Evolutionary conservation across 2,797 vertebrate species (phyloP), one percentile per base, ranked within the genome.

Genomic region (Lindbergichthys nudifrons): DNA sequence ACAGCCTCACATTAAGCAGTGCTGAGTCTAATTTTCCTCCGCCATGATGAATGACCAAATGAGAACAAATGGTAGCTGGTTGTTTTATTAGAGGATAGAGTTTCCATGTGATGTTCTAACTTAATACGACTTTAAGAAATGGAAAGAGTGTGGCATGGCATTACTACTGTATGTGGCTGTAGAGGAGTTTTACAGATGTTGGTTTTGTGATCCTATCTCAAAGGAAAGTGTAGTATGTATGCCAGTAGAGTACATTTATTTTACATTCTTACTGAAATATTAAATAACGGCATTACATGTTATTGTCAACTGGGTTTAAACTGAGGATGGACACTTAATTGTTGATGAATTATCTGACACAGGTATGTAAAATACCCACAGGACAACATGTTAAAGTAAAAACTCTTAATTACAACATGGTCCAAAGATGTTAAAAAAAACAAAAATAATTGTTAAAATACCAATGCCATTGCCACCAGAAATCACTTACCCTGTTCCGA

Each of bases 1-100:
- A 66, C 73, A 65, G 72, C 45, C 72, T 80, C 47, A 53, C 15
- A 64, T 85, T 80, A 75, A 43, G 9, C 59, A 57, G 30, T 46
- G 47, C 15, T 63, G 67, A 78, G 68, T 63, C 43, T 51, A n/a
- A 78, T 70, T 87, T 87, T 84, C 66, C 88, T 50, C 16, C 41
- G 23, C 69, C 51, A 60, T 75, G 64, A 74, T 32, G 65, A 78
- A 61, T 53, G 71, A 57, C 21, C 46, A 50, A 26, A 65, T 54
- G 32, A 68, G 70, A 52, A 73, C 70, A 65, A 67, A 72, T 59
- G 59, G n/a, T 8, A 51, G 67, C 57, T 53, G 50, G 51, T 54
- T 67, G 47, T 72, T 81, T 65, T 58, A 74, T 41, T 83, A 60
- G 56, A 51, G 72, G 54, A 57, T 13, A 39, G 5, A 72, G 60